These are phyloP conservation scores for Brachionus calyciflorus DNA, from an alignment of 1,140 invertebrate genomes.

Conservation along the genomic window DNA sequence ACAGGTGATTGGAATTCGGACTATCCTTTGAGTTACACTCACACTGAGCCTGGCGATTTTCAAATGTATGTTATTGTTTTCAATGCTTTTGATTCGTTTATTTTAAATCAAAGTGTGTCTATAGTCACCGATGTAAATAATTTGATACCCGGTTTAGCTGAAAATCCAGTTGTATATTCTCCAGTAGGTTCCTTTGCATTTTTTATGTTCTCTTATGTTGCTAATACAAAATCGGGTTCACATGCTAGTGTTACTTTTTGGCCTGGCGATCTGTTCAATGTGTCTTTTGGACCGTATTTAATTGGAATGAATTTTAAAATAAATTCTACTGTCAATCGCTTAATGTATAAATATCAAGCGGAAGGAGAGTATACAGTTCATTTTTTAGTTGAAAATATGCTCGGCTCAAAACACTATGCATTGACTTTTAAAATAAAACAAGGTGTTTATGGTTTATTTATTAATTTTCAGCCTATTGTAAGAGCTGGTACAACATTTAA, in stretches of 20 bases:
- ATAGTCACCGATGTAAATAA: constrained; percentile 20
- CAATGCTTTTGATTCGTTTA: constrained; percentile 3
- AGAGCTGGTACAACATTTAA: neutral
- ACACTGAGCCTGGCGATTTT: constrained; percentile 27
- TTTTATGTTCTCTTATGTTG: constrained; percentile 28
- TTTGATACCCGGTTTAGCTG: constrained; percentile 5
- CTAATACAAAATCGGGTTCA: constrained; percentile 1
- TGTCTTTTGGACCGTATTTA: constrained; percentile 24
- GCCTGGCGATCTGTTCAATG: constrained; percentile 37
- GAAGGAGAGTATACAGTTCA: neutral
- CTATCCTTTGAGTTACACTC: neutral
- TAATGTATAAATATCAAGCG: constrained; percentile 23
- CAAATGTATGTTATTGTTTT: neutral
- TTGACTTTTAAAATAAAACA: neutral
- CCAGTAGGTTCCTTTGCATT: neutral
- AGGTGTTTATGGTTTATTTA: constrained; percentile 26
- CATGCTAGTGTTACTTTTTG: constrained; percentile 38
- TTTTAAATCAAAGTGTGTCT: neutral
- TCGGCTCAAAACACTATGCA: constrained; percentile 14
- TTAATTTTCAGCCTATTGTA: constrained; percentile 5
- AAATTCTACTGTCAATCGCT: neutral
- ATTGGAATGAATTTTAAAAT: constrained; percentile 33
- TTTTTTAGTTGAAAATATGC: constrained; percentile 40
- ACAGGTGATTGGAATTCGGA: constrained; percentile 39
- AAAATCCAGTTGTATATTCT: constrained; percentile 20